phyloP scores from a whole-genome alignment of 2,113 vertebrate genomes.

The Deroptyus accipitrinus region DNA sequence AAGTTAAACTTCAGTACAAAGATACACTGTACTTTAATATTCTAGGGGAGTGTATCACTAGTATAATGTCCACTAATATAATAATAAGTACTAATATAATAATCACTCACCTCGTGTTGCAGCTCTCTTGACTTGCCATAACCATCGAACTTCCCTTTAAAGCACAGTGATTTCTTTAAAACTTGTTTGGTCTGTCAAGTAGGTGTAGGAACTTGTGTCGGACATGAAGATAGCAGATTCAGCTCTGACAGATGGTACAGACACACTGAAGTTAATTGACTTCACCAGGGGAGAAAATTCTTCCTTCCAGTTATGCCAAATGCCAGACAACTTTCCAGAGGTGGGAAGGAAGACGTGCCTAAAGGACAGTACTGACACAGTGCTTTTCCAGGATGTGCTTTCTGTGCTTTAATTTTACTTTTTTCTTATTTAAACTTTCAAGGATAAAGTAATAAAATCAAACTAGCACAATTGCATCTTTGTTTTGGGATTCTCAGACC shows the following conservation, averaged over 20 bases:
- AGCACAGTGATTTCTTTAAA: background rate
- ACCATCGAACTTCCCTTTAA: slow-evolving; percentile 12
- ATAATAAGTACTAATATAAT: background rate
- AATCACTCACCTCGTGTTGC: slow-evolving; percentile 1
- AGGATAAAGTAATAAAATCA: background rate
- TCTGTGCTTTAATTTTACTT: background rate
- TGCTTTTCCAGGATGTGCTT: background rate
- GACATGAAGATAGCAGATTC: background rate
- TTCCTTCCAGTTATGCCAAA: slow-evolving; percentile 24
- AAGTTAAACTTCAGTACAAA: background rate
- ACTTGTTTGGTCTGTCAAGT: slow-evolving; percentile 16
- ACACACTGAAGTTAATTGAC: slow-evolving; percentile 22
- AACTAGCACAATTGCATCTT: background rate
- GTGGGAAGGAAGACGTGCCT: background rate
- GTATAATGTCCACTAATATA: background rate
- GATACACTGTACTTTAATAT: background rate
- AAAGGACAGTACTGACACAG: background rate
- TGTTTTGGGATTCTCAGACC: background rate
- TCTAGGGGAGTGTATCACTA: background rate
- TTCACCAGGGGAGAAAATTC: slow-evolving; percentile 45
- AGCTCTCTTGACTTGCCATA: background rate
- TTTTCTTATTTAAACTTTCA: background rate
- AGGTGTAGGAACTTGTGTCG: slow-evolving; percentile 34
- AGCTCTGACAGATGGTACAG: background rate
- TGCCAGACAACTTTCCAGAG: background rate